Evolutionary conservation across 2,113 vertebrate species (phyloP).

Genomic region (Anas platyrhynchos): DNA sequence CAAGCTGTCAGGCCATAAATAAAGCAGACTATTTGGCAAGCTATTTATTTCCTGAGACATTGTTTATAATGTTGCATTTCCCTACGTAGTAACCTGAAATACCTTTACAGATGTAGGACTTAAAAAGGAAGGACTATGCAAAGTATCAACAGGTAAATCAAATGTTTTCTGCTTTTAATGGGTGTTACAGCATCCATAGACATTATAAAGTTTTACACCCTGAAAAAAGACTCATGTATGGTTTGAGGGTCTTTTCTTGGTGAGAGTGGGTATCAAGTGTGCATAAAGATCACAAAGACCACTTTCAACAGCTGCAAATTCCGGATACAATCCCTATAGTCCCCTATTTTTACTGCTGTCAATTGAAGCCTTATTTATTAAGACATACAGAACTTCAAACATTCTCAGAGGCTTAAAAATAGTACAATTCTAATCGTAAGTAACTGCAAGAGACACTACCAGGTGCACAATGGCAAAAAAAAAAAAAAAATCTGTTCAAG

Average conservation of each 20-base stretch:
- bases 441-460: background rate
- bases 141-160: background rate
- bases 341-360: background rate
- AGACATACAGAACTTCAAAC: background rate
- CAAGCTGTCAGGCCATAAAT: slow-evolving; percentile 40
- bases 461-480: background rate
- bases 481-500: background rate
- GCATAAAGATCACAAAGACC: background rate
- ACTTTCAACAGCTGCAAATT: background rate
- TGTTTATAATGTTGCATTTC: slow-evolving; percentile 1
- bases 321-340: background rate
- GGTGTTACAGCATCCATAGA: background rate
- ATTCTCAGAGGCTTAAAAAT: background rate
- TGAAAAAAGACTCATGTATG: background rate
- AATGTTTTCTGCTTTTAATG: background rate
- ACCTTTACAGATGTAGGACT: background rate
- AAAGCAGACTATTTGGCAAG: slow-evolving; percentile 56
- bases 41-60: slow-evolving; percentile 17
- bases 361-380: background rate
- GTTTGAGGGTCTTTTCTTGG: background rate
- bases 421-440: background rate
- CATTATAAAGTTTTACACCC: background rate
- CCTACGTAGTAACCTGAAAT: background rate
- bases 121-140: background rate
- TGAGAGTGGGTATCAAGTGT: background rate